phyloP scores from a whole-genome alignment of 2,113 vertebrate genomes.

The Sakesphorus luctuosus region DNA sequence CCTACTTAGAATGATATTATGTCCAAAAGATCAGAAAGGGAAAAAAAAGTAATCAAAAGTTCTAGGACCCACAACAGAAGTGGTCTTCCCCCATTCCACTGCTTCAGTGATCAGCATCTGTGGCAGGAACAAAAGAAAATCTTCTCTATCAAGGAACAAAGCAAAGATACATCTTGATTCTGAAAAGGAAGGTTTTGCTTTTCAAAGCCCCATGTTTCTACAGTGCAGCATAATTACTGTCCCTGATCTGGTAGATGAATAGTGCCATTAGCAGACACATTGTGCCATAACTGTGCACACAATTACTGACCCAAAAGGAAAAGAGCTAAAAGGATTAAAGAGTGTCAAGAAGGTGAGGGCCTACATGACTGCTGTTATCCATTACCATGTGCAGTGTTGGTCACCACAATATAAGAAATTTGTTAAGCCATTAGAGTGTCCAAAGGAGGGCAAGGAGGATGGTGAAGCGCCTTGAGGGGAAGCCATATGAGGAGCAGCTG shows the following conservation, averaged over 20 bases:
- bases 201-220: neutral
- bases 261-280: neutral
- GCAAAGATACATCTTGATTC: fast-evolving
- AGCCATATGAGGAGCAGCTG: fast-evolving
- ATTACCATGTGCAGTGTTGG: neutral
- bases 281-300: neutral
- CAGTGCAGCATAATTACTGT: neutral
- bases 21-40: neutral
- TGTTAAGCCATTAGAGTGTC: neutral
- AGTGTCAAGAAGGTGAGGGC: neutral
- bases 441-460: neutral
- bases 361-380: neutral
- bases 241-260: neutral
- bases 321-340: neutral
- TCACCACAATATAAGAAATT: neutral
- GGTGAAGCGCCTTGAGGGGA: neutral
- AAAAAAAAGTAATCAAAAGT: neutral
- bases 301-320: neutral
- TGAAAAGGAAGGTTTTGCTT: neutral
- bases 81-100: neutral
- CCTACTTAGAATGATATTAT: neutral
- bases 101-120: neutral
- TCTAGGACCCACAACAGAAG: neutral
- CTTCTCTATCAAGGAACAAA: neutral
- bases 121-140: neutral